Percentiles rank a stretch among this genome's conserved stretches.
phyloP scores from a whole-genome alignment of 2,797 vertebrate genomes.

The Lophura swinhoii region DNA sequence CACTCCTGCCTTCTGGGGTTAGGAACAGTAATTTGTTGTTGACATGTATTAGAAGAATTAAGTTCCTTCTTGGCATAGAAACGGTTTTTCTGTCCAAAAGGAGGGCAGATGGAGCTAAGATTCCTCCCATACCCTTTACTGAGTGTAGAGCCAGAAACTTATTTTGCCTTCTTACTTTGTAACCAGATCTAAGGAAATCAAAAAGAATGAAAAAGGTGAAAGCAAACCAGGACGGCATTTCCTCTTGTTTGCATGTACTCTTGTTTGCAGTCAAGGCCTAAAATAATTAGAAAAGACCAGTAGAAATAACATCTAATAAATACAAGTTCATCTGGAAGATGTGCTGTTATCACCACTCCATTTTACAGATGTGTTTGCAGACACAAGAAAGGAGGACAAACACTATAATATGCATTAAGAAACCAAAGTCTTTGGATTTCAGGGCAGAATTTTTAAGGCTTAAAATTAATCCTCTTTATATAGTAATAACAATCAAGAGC shows the following conservation, averaged over 20 bases:
- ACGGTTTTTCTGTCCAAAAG: background rate
- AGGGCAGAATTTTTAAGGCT: background rate
- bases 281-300: background rate
- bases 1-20: background rate
- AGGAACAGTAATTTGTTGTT: background rate
- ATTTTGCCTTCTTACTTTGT: background rate
- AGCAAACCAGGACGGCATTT: background rate
- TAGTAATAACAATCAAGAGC: background rate
- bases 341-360: background rate
- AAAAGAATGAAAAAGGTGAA: background rate
- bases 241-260: background rate
- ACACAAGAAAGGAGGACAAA: background rate
- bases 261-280: background rate
- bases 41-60: background rate
- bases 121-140: background rate
- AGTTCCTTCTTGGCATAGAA: conserved; percentile 10
- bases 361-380: background rate
- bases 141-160: background rate
- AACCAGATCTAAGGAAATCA: background rate
- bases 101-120: background rate
- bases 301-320: background rate
- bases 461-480: background rate
- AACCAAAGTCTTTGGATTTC: background rate
- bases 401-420: background rate
- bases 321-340: background rate